Evolutionary conservation across 2,797 vertebrate genomes (phyloP).

Genomic region (Syndactyla subalaris): DNA sequence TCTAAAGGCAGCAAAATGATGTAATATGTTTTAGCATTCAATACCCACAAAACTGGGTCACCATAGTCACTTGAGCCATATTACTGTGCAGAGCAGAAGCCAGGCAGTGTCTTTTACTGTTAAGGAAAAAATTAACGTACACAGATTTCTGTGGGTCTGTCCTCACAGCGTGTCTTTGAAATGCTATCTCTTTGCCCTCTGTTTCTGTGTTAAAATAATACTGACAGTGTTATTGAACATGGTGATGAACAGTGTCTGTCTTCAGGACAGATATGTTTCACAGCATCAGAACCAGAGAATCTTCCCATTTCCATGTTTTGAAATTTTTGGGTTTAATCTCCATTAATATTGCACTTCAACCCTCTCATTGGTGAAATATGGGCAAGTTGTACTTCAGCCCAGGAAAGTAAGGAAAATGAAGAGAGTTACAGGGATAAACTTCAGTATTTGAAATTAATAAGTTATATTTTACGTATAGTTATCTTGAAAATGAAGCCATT

Average conservation of each 20-base stretch:
- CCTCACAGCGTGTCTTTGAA: neutral
- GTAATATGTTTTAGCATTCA: neutral
- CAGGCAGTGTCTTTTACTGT: neutral
- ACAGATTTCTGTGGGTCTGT: neutral
- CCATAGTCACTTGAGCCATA: neutral
- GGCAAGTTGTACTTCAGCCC: neutral
- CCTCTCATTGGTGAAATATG: neutral
- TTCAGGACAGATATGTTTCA: neutral
- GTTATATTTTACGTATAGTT: constrained; percentile 9
- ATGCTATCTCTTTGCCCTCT: neutral
- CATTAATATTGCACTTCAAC: neutral
- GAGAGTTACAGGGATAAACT: neutral
- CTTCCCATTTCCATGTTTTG: neutral
- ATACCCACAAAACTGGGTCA: neutral
- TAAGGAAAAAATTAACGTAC: neutral
- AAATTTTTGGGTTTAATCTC: neutral
- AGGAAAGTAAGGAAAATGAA: neutral
- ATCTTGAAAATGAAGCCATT: constrained; percentile 1
- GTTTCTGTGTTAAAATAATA: neutral
- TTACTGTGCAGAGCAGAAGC: neutral
- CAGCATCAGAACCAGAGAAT: neutral
- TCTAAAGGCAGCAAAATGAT: neutral
- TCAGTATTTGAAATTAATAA: neutral
- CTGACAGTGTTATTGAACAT: neutral
- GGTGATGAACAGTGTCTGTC: neutral